Evolutionary conservation across 2,888 invertebrate species (phyloP).

Genomic region (Watsonalla binaria): DNA sequence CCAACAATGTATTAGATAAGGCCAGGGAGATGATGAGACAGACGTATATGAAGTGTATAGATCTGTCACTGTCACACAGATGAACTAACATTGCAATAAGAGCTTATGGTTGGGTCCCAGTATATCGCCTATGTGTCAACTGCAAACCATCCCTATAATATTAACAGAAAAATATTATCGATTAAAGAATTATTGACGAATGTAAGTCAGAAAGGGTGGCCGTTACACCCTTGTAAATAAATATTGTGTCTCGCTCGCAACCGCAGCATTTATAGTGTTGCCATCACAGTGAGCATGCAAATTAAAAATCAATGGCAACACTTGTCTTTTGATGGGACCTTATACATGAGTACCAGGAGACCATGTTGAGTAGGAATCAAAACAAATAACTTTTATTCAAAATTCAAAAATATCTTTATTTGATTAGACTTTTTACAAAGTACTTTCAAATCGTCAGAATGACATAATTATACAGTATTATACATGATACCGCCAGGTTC

Average conservation of each 20-base stretch:
- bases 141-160: not conserved
- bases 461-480: too few relatives aligned
- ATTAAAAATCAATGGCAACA: constrained; percentile 31
- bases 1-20: too few relatives aligned
- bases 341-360: constrained; percentile 1
- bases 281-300: constrained; percentile 21
- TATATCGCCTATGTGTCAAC: not conserved
- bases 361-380: not conserved
- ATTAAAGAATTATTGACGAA: constrained; percentile 12
- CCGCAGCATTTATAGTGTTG: not conserved
- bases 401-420: too few relatives aligned
- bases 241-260: constrained; percentile 12
- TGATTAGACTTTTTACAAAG: too few relatives aligned
- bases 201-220: constrained; percentile 3
- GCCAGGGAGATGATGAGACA: too few relatives aligned
- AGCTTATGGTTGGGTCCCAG: too few relatives aligned
- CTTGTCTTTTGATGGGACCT: constrained; percentile 10
- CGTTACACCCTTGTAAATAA: constrained; percentile 10
- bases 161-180: constrained; percentile 2
- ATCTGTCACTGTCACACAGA: too few relatives aligned
- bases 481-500: too few relatives aligned
- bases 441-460: too few relatives aligned
- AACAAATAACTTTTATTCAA: too few relatives aligned
- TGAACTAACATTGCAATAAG: too few relatives aligned
- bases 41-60: too few relatives aligned